phyloP scores from a whole-genome alignment of 64 coral and sea anemone species.

The Astreopora myriophthalma region DNA sequence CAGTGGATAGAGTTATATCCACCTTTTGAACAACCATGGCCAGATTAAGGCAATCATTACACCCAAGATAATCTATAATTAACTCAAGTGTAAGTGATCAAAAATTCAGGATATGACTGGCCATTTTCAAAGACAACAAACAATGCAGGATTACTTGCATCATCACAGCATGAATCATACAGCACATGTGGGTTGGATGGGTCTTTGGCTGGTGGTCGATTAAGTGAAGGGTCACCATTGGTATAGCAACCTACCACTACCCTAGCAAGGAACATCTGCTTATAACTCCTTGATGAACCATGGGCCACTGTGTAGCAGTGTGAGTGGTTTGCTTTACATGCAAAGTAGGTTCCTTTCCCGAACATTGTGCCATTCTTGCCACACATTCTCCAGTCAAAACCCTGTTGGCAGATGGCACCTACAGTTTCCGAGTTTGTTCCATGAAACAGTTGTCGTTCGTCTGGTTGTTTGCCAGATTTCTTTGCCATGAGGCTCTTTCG shows the following conservation, averaged over 20 bases:
- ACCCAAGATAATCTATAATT: background rate
- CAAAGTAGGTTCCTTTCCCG: constrained; percentile 85
- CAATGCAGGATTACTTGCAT: constrained; percentile 32
- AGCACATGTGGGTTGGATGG: constrained; percentile 60
- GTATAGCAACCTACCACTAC: constrained; percentile 75
- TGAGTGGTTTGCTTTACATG: constrained; percentile 61
- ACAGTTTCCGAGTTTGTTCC: constrained; percentile 31
- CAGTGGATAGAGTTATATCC: no score
- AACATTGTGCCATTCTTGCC: constrained; percentile 69
- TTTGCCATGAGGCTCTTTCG: constrained; percentile 43
- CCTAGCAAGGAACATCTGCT: constrained; percentile 73
- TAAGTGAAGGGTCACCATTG: background rate
- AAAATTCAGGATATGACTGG: constrained; percentile 82
- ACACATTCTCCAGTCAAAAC: constrained; percentile 85
- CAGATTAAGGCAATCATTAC: no score
- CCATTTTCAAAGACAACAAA: constrained; percentile 89
- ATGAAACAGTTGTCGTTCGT: constrained; percentile 73
- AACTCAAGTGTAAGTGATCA: constrained; percentile 74
- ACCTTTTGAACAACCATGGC: no score
- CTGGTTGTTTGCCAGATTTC: constrained; percentile 44
- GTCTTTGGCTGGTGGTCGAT: constrained; percentile 74
- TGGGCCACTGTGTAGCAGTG: constrained; percentile 31
- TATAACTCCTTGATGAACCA: background rate
- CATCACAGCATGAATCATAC: constrained; percentile 76
- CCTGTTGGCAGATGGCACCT: constrained; percentile 78